These are phyloP conservation scores for Meteorus cinctellus DNA, from an alignment of 2,888 invertebrate species.

Conservation along the genomic window DNA sequence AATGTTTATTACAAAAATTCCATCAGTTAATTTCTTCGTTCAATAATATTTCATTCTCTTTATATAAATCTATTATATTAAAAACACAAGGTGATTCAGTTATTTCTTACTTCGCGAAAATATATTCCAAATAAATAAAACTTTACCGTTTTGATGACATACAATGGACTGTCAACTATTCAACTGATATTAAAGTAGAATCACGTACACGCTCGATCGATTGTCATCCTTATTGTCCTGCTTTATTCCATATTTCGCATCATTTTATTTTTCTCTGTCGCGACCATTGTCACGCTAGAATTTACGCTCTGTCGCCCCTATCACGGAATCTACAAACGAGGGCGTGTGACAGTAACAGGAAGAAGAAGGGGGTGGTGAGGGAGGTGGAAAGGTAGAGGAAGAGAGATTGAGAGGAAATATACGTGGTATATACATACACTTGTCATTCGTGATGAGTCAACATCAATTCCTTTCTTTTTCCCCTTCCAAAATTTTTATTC, in stretches of 20 bases:
- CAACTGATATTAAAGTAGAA: conserved; percentile 14
- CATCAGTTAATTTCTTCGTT: no score
- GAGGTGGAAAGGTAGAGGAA: background rate
- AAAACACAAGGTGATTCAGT: no score
- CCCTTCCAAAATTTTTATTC: background rate
- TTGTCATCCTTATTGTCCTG: background rate
- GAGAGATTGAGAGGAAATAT: background rate
- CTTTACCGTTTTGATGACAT: no score
- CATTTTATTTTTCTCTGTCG: background rate
- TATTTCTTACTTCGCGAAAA: no score
- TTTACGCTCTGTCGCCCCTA: conserved; percentile 18
- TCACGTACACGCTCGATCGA: conserved; percentile 12
- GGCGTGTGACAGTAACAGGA: conserved; percentile 12
- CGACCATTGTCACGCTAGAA: background rate
- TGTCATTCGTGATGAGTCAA: conserved; percentile 1
- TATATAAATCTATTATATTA: no score
- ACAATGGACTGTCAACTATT: background rate
- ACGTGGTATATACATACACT: background rate
- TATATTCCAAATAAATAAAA: no score
- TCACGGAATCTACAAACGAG: background rate
- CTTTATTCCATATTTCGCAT: background rate
- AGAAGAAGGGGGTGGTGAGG: background rate
- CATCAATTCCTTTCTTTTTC: background rate
- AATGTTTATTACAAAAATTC: no score
- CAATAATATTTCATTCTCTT: no score